A percentile compares a stretch with the other conserved stretches of the same genome.
phyloP scores from a whole-genome alignment of 2,888 invertebrate genomes.

The Scaptomyza tumidula region DNA sequence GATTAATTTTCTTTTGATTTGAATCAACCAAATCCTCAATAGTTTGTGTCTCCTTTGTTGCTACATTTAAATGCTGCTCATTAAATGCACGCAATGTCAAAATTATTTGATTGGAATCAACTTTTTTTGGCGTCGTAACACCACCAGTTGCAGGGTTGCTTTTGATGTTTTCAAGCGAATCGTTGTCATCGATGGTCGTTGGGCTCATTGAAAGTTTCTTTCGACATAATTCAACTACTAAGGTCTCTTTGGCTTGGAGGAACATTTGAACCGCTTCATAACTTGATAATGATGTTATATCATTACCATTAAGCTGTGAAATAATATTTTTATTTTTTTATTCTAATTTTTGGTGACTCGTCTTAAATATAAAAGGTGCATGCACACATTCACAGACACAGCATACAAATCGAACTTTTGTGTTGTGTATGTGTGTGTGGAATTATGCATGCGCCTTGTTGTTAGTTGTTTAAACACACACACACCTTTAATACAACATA shows the following conservation, averaged over 20 bases:
- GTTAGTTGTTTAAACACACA: not conserved
- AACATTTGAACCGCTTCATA: constrained; percentile 87
- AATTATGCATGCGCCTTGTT: not conserved
- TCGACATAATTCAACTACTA: constrained; percentile 86
- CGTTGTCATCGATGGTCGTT: not conserved
- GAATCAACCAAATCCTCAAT: constrained; percentile 75
- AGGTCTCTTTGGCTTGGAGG: constrained; percentile 87
- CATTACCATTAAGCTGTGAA: constrained; percentile 87
- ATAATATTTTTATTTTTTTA: not conserved
- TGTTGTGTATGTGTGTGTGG: not conserved
- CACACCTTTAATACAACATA: constrained; percentile 76
- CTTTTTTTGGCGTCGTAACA: not conserved
- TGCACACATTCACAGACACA: not conserved
- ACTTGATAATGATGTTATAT: constrained; percentile 87
- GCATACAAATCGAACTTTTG: not conserved
- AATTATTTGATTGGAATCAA: constrained; percentile 38
- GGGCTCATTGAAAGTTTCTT: constrained; percentile 50
- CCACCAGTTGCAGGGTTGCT: not conserved
- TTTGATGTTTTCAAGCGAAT: not conserved
- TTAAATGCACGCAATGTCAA: constrained; percentile 47
- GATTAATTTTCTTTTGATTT: constrained; percentile 12
- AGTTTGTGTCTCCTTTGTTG: constrained; percentile 85
- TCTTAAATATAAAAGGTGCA: not conserved
- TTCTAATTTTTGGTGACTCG: not conserved
- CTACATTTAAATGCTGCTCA: not conserved